A percentile compares a stretch with the other conserved stretches of the same genome.
These are phyloP conservation scores for Hydrotaea diabolus DNA, from an alignment of 2,888 invertebrate genomes.

Conservation along the genomic window DNA sequence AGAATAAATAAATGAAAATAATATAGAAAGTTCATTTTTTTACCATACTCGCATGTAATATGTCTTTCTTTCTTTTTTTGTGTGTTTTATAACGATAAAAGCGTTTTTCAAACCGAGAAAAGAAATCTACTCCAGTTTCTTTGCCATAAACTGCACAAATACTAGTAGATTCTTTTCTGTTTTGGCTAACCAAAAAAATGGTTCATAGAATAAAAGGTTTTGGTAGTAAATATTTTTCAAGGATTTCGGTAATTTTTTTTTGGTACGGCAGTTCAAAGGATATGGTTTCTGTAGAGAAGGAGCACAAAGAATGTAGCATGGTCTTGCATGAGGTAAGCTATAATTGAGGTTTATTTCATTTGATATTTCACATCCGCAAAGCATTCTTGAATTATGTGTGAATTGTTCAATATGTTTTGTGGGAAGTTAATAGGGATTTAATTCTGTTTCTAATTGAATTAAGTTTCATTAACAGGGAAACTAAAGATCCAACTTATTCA, in stretches of 20 bases:
- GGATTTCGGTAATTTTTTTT: not conserved
- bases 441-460: too few species aligned
- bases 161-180: not conserved
- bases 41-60: not conserved
- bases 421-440: too few species aligned
- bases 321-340: too few species aligned
- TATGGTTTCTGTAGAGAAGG: not conserved
- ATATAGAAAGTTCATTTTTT: not conserved
- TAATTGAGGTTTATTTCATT: not conserved
- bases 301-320: not conserved
- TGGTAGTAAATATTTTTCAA: not conserved
- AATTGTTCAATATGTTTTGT: too few species aligned
- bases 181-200: not conserved
- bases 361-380: not conserved
- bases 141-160: not conserved
- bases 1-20: slow-evolving; percentile 49
- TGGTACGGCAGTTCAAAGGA: not conserved
- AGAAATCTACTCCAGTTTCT: not conserved
- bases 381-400: too few species aligned
- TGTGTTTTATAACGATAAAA: slow-evolving; percentile 25
- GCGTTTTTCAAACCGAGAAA: not conserved
- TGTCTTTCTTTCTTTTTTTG: too few species aligned
- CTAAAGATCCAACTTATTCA: too few species aligned
- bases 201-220: too few species aligned
- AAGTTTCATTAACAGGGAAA: too few species aligned